Evolutionary conservation across 2,113 vertebrate species (phyloP).

Genomic region (Cryptoleucopteryx plumbea): DNA sequence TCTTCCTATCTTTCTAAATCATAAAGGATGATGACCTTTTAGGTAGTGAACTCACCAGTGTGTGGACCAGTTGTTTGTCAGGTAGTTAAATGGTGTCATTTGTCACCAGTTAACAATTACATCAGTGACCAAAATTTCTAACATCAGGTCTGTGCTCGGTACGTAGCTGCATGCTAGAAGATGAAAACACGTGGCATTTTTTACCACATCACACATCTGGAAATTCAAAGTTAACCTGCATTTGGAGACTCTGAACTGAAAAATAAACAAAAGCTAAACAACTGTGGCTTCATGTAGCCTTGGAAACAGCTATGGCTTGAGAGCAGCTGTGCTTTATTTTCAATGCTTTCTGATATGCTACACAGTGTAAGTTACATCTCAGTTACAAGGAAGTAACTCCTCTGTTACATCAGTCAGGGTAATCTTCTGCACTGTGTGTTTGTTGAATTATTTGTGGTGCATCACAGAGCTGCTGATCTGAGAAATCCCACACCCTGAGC

Average conservation of each 20-base stretch:
- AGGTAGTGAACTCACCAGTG: background rate
- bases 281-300: background rate
- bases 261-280: slow-evolving; percentile 37
- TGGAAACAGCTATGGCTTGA: background rate
- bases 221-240: slow-evolving; percentile 19
- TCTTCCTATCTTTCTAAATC: background rate
- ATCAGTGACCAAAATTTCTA: background rate
- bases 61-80: background rate
- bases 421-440: background rate
- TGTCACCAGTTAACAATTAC: background rate
- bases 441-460: background rate
- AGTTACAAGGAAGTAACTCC: background rate
- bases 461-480: background rate
- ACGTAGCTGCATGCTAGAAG: background rate
- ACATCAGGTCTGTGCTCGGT: background rate
- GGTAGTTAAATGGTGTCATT: background rate
- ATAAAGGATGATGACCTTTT: background rate
- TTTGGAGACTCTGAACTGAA: slow-evolving; percentile 9
- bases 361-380: background rate
- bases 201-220: slow-evolving; percentile 1
- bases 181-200: background rate
- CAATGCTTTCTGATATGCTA: background rate
- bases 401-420: background rate
- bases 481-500: background rate
- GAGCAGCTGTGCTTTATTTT: slow-evolving; percentile 8